Evolutionary conservation across 2,113 vertebrate species (phyloP), one percentile per base, ranked within the genome.

Genomic region (Anas platyrhynchos): DNA sequence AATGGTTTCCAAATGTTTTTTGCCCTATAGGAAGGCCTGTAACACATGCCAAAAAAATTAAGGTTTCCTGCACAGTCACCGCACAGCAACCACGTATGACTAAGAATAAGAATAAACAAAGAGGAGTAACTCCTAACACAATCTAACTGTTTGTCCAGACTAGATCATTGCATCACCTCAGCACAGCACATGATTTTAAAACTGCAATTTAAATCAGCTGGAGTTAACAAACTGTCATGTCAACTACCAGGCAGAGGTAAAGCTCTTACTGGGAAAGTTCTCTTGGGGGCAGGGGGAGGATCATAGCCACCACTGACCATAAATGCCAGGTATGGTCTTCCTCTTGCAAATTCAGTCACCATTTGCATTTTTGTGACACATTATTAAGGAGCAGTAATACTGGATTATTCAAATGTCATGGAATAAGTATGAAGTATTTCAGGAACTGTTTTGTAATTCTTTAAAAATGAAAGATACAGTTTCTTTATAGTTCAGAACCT

Each of bases 31-130:
- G 63, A 55, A 77, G 84, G 15, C 52, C 55, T 88, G 61, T 41
- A 77, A 83, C 17, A 77, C 41, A 25, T 55, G 41, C 36, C 38
- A 75, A 65, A 79, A 62, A 67, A 83, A 38, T 8, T 63, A 78
- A 85, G 54, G 63, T 41, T 94, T 41, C 54, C 31, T 62, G 71
- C 31, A 83, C 11, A 85, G 82, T 88, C 63, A 88, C 59, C 17
- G n/a, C 25, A 83, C n/a, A 67, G 46, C 55, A 90, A 83, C 50
- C 72, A 67, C 41, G 5, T 23, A 55, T 52, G 79, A 92, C 59
- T 69, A 83, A 80, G 79, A 88, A 88, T 67, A 93, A 94, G 79
- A 88, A 88, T 67, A 93, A 94, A 94, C 78, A 93, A 76, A 88
- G 80, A 73, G 17, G 55, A 91, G n/a, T 77, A 81, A 83, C 52